Evolutionary conservation across 2,888 invertebrate species (phyloP).

Genomic region (Ormyrus nitidulus): DNA sequence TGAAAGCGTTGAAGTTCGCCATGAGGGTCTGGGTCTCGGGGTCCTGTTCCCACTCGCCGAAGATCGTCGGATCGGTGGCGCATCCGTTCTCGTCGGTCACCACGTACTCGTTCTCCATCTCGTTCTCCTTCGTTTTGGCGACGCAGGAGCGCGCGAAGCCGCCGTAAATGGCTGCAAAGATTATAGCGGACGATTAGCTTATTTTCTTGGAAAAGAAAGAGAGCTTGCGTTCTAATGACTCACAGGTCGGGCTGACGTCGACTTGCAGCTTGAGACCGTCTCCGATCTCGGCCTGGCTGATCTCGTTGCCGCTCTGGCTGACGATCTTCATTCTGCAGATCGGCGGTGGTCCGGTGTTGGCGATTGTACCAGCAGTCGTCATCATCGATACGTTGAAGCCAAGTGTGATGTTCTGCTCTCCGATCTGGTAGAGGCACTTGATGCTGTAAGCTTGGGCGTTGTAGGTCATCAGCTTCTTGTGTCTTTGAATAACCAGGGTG

Average conservation of each 20-base stretch:
- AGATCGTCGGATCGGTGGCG: constrained; percentile 93
- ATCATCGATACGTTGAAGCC: constrained; percentile 97
- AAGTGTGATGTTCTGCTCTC: constrained; percentile 92
- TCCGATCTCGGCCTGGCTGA: constrained; percentile 94
- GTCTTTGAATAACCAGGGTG: constrained; percentile 95
- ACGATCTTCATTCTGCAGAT: constrained; percentile 95
- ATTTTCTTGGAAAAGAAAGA: too few relatives aligned
- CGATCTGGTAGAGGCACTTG: constrained; percentile 95
- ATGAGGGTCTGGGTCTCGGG: constrained; percentile 89
- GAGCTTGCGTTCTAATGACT: constrained; percentile 59
- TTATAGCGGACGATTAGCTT: background rate
- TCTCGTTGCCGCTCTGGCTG: constrained; percentile 89
- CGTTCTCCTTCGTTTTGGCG: constrained; percentile 93
- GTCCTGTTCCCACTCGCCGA: constrained; percentile 95
- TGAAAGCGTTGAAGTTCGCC: constrained; percentile 95
- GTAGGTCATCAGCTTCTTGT: constrained; percentile 95
- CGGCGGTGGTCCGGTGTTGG: constrained; percentile 95
- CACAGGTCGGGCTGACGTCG: constrained; percentile 85
- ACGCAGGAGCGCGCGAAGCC: constrained; percentile 95
- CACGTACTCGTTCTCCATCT: constrained; percentile 91
- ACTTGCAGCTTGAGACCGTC: constrained; percentile 91
- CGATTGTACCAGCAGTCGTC: constrained; percentile 95
- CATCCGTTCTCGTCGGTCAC: constrained; percentile 96
- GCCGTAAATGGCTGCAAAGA: constrained; percentile 87
- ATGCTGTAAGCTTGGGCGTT: constrained; percentile 97